Base-by-base conservation (phyloP, 1,140 invertebrate genomes). In the Drosophila arizonae region DNA sequence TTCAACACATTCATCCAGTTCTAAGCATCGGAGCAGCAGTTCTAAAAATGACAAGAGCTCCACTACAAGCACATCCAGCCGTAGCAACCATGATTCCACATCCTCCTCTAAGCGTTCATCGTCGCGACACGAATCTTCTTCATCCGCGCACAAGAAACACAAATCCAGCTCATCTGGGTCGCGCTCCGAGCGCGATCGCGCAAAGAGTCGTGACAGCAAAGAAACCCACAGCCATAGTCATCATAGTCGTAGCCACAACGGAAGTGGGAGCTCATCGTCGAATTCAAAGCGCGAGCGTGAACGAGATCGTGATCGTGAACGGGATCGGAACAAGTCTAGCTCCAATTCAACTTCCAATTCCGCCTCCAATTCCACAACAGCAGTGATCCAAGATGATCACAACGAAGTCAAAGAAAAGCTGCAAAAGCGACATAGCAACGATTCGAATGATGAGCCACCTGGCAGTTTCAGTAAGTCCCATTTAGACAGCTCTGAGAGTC, bases 381-480 rank as follows among this genome's bases (percentile, higher is more conserved):
- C 54, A 30, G 36, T 65, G 3, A 51, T 74, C 6, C 73, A 77
- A 21, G 88, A 90, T 50, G 88, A 90, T 67, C 88, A 90, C 28
- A 75, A 72, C 24, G 81, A 81, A 63, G 76, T 55, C 36, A 90
- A 86, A 26, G 54, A 50, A 1, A 90, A 90, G 61, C 51, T 76
- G 10, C 72, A 72, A 0, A 73, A 90, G 28, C 78, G 88, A 1
- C 67, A 78, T 11, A 86, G 86, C 45, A 81, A 81, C 0, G 90
- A 91, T 61, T 91, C 90, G 0, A 91, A 91, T 64, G 90, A 91
- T 72, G 90, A 90, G 41, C 72, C 76, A 6, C 75, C 76, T 0
- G 60, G 72, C 8, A 54, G 63, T 0, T 9, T 46, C 0, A 64
- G 54, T 2, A 78, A 48, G 41, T 46, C 68, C 0, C 43, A 36